phyloP scores from a whole-genome alignment of 2,888 invertebrate species.

The Brenthis ino region DNA sequence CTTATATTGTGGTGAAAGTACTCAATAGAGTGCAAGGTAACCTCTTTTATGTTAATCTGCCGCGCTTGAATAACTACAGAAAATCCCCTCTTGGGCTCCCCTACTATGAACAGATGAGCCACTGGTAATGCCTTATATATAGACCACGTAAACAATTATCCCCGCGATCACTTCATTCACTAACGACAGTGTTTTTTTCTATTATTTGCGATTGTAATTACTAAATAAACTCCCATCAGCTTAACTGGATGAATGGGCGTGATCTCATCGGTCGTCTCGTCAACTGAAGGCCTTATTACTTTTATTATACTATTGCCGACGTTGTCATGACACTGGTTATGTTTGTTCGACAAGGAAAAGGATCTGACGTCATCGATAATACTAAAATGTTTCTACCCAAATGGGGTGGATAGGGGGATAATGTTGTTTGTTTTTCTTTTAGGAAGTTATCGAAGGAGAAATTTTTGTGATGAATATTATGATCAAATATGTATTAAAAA shows the following conservation, averaged over 20 bases:
- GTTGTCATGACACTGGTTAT: neutral
- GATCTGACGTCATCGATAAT: neutral
- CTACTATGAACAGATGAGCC: too few relatives aligned
- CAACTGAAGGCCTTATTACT: conserved; percentile 25
- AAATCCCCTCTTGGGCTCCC: too few relatives aligned
- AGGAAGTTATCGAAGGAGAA: too few relatives aligned
- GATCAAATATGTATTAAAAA: too few relatives aligned
- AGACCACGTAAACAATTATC: neutral
- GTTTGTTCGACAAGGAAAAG: neutral
- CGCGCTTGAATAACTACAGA: too few relatives aligned
- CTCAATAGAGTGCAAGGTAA: too few relatives aligned
- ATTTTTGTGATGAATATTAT: too few relatives aligned
- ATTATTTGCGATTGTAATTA: conserved; percentile 4
- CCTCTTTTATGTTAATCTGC: too few relatives aligned
- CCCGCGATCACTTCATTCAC: conserved; percentile 3
- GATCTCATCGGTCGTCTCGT: conserved; percentile 24
- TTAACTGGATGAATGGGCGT: conserved; percentile 23
- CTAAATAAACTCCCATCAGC: conserved; percentile 12
- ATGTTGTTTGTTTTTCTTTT: neutral
- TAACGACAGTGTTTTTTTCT: neutral
- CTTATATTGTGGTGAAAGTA: too few relatives aligned
- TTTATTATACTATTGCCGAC: conserved; percentile 19
- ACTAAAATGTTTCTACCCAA: neutral
- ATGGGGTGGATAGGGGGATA: conserved; percentile 2
- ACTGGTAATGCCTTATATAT: too few relatives aligned